Conservation (phyloP, 2,797 vertebrate genomes). For the Liasis olivaceus region DNA sequence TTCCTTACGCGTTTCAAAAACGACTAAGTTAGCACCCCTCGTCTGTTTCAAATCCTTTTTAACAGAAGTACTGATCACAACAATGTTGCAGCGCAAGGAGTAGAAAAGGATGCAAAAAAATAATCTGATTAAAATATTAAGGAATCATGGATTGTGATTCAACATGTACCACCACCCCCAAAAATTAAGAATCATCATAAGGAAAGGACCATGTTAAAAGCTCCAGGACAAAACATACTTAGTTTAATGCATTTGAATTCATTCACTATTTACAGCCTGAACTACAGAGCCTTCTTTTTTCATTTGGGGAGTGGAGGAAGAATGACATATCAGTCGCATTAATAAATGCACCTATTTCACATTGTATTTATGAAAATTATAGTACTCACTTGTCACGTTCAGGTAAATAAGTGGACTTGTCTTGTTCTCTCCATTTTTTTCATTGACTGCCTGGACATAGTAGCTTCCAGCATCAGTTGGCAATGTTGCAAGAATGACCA, state of each 20-base stretch:
- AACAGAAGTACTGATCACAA: not conserved
- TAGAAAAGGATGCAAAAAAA: not conserved
- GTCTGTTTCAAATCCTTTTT: not conserved
- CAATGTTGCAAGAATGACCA: slow-evolving; percentile 78
- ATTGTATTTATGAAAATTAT: rapidly evolving
- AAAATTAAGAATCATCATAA: not conserved
- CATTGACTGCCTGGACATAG: slow-evolving; percentile 83
- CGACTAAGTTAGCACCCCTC: not conserved
- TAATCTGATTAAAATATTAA: not conserved
- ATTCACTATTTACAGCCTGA: not conserved
- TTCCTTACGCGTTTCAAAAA: not conserved
- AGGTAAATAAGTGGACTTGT: slow-evolving; percentile 79
- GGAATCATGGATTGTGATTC: not conserved
- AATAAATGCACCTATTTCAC: not conserved
- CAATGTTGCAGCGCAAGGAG: not conserved
- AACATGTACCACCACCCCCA: not conserved
- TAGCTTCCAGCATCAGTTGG: slow-evolving; percentile 74
- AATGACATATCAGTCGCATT: not conserved
- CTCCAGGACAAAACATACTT: slow-evolving; percentile 12
- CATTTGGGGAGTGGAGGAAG: not conserved
- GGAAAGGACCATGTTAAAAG: slow-evolving; percentile 29
- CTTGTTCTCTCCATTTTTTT: slow-evolving; percentile 84
- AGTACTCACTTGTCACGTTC: slow-evolving; percentile 76
- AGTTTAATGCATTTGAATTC: not conserved
- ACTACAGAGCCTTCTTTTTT: not conserved